phyloP scores from a whole-genome alignment of 2,113 vertebrate genomes.

The Atractosteus spatula region DNA sequence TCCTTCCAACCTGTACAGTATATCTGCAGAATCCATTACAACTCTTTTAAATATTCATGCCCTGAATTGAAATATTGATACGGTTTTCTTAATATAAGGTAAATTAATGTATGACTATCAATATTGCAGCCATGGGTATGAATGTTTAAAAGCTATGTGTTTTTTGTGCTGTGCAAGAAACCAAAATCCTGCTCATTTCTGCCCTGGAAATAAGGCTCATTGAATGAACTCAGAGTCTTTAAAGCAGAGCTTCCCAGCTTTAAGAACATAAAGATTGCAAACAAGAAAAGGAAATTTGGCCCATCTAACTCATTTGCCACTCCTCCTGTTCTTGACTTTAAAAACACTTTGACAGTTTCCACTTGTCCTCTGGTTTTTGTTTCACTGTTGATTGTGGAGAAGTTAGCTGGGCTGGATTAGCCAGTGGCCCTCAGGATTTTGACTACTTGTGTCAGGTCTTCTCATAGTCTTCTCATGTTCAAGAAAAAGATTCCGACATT shows the following conservation, averaged over 20 bases:
- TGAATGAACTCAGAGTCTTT: not conserved
- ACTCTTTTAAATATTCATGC: constrained; percentile 23
- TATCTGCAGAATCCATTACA: constrained; percentile 20
- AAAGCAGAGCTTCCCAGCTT: not conserved
- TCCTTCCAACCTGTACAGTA: constrained; percentile 5
- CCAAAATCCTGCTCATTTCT: not conserved
- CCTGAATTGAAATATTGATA: constrained; percentile 25
- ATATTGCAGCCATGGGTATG: constrained; percentile 2
- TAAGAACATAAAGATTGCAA: not conserved
- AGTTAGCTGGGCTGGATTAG: not conserved
- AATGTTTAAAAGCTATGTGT: not conserved
- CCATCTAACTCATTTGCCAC: not conserved
- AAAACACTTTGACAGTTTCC: not conserved
- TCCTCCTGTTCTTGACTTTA: not conserved
- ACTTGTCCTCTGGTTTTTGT: not conserved
- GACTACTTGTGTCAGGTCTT: not conserved
- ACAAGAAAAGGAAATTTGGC: not conserved
- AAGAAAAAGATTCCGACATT: too few relatives aligned
- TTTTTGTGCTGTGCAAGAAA: not conserved
- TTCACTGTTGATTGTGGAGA: not conserved
- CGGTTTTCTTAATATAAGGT: constrained; percentile 26
- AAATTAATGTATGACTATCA: constrained; percentile 16
- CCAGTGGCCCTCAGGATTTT: not conserved
- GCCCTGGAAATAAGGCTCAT: not conserved
- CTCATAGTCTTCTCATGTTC: not conserved